Evolutionary conservation across 2,797 vertebrate species (phyloP).

Genomic region (Molossus molossus): DNA sequence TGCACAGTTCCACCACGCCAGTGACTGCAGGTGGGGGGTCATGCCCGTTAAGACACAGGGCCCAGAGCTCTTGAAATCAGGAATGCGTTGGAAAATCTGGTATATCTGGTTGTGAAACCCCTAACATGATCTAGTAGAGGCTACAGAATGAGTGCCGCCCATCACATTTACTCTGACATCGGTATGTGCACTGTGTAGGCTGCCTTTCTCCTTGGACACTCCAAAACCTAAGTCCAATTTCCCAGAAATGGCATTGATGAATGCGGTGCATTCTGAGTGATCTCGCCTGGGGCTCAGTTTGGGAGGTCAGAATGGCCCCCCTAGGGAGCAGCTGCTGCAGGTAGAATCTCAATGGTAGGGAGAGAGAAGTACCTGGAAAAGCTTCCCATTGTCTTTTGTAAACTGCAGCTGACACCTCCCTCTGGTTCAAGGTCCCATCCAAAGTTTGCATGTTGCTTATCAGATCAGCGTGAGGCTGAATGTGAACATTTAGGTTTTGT

Average conservation of each 20-base stretch:
- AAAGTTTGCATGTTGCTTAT: conserved; percentile 67
- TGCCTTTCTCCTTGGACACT: conserved; percentile 72
- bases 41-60: background rate
- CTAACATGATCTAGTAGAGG: conserved; percentile 1
- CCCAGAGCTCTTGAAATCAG: conserved; percentile 49
- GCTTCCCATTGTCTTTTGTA: conserved; percentile 21
- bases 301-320: conserved; percentile 69
- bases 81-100: conserved; percentile 63
- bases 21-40: background rate
- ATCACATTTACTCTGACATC: conserved; percentile 44
- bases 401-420: conserved; percentile 37
- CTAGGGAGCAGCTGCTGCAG: conserved; percentile 48
- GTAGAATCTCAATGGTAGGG: conserved; percentile 66
- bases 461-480: conserved; percentile 31
- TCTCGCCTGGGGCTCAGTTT: conserved; percentile 41
- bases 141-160: background rate
- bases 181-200: conserved; percentile 46
- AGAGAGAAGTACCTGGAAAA: conserved; percentile 35
- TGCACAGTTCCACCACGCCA: background rate
- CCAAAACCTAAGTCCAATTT: conserved; percentile 71
- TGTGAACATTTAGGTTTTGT: conserved; percentile 67
- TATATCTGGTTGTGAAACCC: conserved; percentile 45
- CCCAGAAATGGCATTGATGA: conserved; percentile 78
- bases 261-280: conserved; percentile 49
- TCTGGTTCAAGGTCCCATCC: conserved; percentile 57